These are phyloP conservation scores for Pangasianodon gigas DNA, from an alignment of 2,113 vertebrate species.

Conservation along the genomic window DNA sequence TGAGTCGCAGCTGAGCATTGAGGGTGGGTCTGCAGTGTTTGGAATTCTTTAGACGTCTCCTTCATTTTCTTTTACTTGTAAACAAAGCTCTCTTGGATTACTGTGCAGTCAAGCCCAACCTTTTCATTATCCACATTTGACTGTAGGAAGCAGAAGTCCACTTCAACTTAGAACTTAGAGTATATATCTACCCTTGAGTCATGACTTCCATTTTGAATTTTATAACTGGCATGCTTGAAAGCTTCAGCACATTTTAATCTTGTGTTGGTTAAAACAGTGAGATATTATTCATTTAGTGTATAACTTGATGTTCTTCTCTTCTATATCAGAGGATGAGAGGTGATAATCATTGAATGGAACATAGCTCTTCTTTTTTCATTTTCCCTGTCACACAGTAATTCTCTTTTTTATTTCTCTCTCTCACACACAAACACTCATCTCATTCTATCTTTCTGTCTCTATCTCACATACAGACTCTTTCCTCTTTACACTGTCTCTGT, in stretches of 20 bases:
- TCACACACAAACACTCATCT: slow-evolving; percentile 1
- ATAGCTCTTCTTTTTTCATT: slow-evolving; percentile 2
- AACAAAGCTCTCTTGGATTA: slow-evolving; percentile 9
- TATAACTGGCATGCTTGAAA: not conserved
- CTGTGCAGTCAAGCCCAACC: slow-evolving; percentile 9
- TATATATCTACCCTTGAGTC: slow-evolving; percentile 4
- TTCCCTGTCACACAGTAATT: slow-evolving; percentile 42
- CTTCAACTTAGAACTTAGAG: slow-evolving; percentile 26
- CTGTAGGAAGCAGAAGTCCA: slow-evolving; percentile 21
- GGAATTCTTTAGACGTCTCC: not conserved
- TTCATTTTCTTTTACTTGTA: slow-evolving; percentile 25
- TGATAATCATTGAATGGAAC: slow-evolving; percentile 45
- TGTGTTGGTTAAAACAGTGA: slow-evolving; percentile 26
- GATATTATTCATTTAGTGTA: slow-evolving; percentile 25
- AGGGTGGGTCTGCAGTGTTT: slow-evolving; percentile 5
- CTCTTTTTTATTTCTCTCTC: slow-evolving; percentile 27
- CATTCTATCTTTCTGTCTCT: not conserved
- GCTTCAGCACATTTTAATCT: not conserved
- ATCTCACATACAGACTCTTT: not conserved
- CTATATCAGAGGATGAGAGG: slow-evolving; percentile 20
- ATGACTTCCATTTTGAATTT: slow-evolving; percentile 16
- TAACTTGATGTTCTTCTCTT: slow-evolving; percentile 18
- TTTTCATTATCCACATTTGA: slow-evolving; percentile 14
- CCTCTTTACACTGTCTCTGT: not conserved
- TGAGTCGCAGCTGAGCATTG: slow-evolving; percentile 14